Percentiles rank a stretch among this genome's conserved stretches.
These are phyloP conservation scores for Lasiurus borealis DNA, from an alignment of 2,113 vertebrate genomes.

Conservation along the genomic window DNA sequence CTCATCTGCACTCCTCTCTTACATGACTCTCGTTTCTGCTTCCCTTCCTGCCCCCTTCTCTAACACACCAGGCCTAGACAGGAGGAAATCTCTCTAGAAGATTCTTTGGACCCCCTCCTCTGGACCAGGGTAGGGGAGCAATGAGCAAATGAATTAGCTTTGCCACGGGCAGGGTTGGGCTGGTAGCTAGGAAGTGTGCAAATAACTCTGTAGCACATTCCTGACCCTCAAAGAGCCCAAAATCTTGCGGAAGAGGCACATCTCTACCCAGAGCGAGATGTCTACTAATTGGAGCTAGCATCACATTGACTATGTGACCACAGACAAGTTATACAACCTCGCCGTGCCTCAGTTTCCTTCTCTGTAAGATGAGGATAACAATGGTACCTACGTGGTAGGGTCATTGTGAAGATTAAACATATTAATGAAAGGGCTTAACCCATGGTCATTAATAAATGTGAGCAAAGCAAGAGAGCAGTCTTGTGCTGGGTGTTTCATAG, in stretches of 20 bases:
- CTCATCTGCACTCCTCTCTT: background rate
- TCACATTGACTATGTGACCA: background rate
- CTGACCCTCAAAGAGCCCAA: background rate
- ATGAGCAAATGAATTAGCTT: background rate
- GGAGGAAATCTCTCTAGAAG: background rate
- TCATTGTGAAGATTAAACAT: background rate
- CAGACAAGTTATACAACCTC: background rate
- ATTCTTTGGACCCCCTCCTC: background rate
- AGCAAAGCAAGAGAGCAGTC: background rate
- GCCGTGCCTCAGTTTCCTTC: background rate
- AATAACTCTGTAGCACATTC: background rate
- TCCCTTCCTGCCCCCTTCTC: background rate
- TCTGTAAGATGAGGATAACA: background rate
- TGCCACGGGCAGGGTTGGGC: background rate
- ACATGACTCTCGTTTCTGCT: background rate
- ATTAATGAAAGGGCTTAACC: background rate
- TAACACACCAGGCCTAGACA: background rate
- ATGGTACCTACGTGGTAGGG: background rate
- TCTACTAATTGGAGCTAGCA: background rate
- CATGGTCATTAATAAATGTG: background rate
- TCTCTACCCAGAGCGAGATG: background rate
- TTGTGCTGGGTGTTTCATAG: background rate
- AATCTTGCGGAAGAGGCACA: background rate
- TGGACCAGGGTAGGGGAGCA: background rate
- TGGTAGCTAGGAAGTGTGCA: background rate